Evolutionary conservation across 2,797 vertebrate species (phyloP).

Genomic region (Falco peregrinus): DNA sequence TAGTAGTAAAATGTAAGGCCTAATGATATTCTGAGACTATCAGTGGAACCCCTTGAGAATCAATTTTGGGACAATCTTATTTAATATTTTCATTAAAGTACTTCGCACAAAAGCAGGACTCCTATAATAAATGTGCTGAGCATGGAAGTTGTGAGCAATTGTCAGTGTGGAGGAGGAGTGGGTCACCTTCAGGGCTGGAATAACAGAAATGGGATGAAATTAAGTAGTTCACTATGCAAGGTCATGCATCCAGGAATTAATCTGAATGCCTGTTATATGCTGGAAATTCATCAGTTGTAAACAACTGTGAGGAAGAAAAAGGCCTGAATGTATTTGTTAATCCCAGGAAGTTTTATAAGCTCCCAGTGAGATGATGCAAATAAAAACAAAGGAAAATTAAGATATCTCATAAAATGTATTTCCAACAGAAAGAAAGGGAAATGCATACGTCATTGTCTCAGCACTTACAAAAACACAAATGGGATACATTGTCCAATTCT

Average conservation of each 20-base stretch:
- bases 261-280: not conserved
- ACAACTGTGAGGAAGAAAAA: not conserved
- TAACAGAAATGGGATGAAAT: not conserved
- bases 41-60: not conserved
- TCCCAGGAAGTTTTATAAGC: not conserved
- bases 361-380: not conserved
- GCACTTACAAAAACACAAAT: not conserved
- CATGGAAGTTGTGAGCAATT: not conserved
- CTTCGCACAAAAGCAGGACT: slow-evolving; percentile 4
- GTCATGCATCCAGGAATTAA: not conserved
- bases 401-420: not conserved
- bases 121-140: not conserved
- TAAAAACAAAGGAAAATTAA: not conserved
- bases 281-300: not conserved
- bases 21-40: slow-evolving; percentile 8
- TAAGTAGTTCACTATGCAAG: not conserved
- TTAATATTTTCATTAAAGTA: slow-evolving; percentile 48
- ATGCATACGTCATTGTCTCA: not conserved
- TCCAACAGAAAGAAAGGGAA: not conserved
- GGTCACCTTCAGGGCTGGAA: slow-evolving; percentile 21
- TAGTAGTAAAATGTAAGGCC: not conserved
- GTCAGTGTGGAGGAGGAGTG: not conserved
- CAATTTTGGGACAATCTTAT: slow-evolving; percentile 13
- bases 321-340: not conserved
- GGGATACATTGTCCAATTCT: not conserved